Base-by-base conservation (phyloP, 2,797 vertebrate species). In the Enteromius fasciolatus region DNA sequence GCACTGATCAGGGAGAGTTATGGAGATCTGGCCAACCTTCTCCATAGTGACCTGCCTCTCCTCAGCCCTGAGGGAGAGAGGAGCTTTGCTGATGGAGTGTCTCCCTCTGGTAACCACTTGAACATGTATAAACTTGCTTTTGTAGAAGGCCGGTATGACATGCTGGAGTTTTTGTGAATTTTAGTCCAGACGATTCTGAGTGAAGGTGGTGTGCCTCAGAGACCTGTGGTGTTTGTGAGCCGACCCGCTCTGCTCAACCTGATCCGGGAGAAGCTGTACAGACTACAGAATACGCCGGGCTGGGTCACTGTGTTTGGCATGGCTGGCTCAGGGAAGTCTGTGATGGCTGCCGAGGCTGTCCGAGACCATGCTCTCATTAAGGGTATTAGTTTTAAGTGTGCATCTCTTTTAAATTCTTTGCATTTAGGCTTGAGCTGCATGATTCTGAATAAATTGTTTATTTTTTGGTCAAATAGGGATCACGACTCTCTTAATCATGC, bases 271-370 rank as follows among this genome's bases (percentile, higher is more conserved):
- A 96, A 95, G 50, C 94, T 99, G 18, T 89, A 87, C 67, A 87
- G 82, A n/a, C 89, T 99, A 87, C 92, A 92, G 87, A 92, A 81
- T 3, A 92, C 94, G 1, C 85, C 96, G 0, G 98, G 97, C 9
- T 99, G 98, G 98, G 94, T 99, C 83, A 96, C 95, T 0, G 92
- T 99, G n/a, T 96, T 96, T 73, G 98, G 98, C 75, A 99, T 99
- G 98, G 98, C 98, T 3, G 98, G 98, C 57, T 98, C 97, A 5
- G 98, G 98, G 12, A 99, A 99, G 91, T 97, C 98, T n/a, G 95
- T 99, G 69, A 89, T 99, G 85, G 96, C 97, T 72, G 96, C 98
- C 5, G 98, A 99, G 91, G 95, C 96, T 14, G 95, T 97, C 81
- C 92, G 98, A 84, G 93, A 99, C 89, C 93, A 94, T n/a, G 82